A percentile compares a stretch with the other conserved stretches of the same genome.
These are phyloP conservation scores for Lasioglossum zephyrum DNA, from an alignment of 2,888 invertebrate genomes.

Conservation along the genomic window DNA sequence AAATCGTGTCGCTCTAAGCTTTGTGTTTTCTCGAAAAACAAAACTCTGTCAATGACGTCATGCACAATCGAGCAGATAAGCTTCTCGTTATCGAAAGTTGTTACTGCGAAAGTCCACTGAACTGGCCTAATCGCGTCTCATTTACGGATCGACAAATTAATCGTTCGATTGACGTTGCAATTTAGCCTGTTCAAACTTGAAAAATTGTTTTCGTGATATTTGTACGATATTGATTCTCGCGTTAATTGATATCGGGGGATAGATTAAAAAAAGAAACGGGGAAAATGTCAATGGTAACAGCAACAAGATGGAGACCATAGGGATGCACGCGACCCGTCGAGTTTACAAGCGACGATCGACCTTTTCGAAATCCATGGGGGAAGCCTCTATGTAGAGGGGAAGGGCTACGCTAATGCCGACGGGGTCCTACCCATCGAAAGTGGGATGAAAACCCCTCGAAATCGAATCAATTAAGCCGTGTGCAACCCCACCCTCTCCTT, in stretches of 20 bases:
- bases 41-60: not conserved
- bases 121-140: not conserved
- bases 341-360: slow-evolving; percentile 55
- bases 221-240: not conserved
- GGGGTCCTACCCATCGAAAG: slow-evolving; percentile 63
- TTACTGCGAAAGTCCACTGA: not conserved
- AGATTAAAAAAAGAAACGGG: not conserved
- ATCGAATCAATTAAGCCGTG: slow-evolving; percentile 83
- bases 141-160: not conserved
- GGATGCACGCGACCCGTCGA: slow-evolving; percentile 32
- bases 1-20: not conserved
- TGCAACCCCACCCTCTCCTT: slow-evolving; percentile 71
- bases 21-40: not conserved
- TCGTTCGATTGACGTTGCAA: not conserved
- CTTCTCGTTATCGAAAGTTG: not conserved
- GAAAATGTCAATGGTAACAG: slow-evolving; percentile 42
- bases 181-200: not conserved
- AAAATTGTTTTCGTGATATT: not conserved
- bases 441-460: slow-evolving; percentile 81
- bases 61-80: not conserved
- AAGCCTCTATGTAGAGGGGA: slow-evolving; percentile 22
- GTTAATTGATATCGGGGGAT: not conserved
- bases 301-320: slow-evolving; percentile 66
- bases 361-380: slow-evolving; percentile 67
- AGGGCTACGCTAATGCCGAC: slow-evolving; percentile 56